Conservation (phyloP, 2,888 invertebrate species). For the Fragum whitleyi region DNA sequence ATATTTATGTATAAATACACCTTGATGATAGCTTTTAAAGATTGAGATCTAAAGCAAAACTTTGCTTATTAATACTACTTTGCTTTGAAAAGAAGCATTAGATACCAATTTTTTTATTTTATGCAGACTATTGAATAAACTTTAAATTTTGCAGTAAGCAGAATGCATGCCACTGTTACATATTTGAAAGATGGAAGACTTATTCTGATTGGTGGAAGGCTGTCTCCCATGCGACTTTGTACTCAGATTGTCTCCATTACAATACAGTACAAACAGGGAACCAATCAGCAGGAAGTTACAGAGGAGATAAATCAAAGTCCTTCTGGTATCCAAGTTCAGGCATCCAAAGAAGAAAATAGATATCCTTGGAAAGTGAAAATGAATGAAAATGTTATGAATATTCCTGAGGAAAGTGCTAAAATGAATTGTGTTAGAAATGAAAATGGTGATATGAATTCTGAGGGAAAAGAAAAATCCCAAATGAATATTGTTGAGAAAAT, state of each 20-base stretch:
- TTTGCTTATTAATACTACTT: too few species aligned
- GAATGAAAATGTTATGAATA: not conserved
- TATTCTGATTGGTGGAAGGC: conserved; percentile 84
- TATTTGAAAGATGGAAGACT: conserved; percentile 71
- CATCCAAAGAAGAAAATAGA: not conserved
- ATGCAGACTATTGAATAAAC: too few species aligned
- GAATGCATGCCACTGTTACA: conserved; percentile 78
- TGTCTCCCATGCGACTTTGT: conserved; percentile 81
- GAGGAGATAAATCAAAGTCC: not conserved
- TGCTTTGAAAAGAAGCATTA: too few species aligned
- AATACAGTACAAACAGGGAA: conserved; percentile 27
- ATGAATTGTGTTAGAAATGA: not conserved
- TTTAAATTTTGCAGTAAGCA: conserved; percentile 69
- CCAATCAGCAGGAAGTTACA: not conserved
- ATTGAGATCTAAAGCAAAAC: too few species aligned
- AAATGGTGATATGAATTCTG: conserved; percentile 12
- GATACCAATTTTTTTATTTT: too few species aligned
- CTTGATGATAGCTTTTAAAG: too few species aligned
- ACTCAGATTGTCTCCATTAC: conserved; percentile 55
- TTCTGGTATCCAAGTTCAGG: not conserved
- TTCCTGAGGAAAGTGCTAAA: not conserved
- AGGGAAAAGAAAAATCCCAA: not conserved
- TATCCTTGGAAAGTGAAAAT: not conserved
- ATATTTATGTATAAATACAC: too few species aligned
- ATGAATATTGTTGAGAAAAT: not conserved